Percentiles rank a stretch among this genome's conserved stretches.
Conservation (phyloP, 1,140 invertebrate species). For the Chelonus insularis region DNA sequence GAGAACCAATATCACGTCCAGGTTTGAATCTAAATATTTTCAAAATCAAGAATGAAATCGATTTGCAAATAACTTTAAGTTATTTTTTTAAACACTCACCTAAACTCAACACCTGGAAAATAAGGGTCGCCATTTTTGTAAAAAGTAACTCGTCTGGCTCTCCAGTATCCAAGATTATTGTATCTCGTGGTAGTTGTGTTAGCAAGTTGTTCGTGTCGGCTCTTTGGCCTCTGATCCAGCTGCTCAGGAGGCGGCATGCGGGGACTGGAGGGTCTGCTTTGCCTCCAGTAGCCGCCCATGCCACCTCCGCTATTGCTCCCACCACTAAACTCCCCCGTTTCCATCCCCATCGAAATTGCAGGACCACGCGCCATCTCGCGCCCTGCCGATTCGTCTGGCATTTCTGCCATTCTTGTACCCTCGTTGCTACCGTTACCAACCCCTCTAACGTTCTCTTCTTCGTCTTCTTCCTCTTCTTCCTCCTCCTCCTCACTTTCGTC, state of each 20-base stretch:
- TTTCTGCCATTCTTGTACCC: slow-evolving; percentile 23
- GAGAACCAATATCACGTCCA: slow-evolving; percentile 80
- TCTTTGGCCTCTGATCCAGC: slow-evolving; percentile 59
- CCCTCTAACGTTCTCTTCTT: slow-evolving; percentile 34
- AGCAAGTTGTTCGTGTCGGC: slow-evolving; percentile 53
- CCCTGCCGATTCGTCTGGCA: slow-evolving; percentile 36
- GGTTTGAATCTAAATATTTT: slow-evolving; percentile 70
- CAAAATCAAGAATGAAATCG: not conserved
- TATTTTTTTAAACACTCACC: no score
- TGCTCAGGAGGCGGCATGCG: slow-evolving; percentile 62
- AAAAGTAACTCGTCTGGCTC: slow-evolving; percentile 83
- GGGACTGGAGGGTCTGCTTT: slow-evolving; percentile 61
- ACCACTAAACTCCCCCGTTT: slow-evolving; percentile 50
- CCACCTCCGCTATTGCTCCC: slow-evolving; percentile 55
- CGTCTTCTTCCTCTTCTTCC: slow-evolving; percentile 38
- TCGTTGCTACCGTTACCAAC: slow-evolving; percentile 36
- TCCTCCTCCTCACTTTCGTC: slow-evolving; percentile 33
- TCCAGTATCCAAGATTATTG: slow-evolving; percentile 83
- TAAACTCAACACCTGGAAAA: slow-evolving; percentile 84
- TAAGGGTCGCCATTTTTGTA: slow-evolving; percentile 93
- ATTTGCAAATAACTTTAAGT: not conserved
- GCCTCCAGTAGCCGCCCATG: slow-evolving; percentile 64
- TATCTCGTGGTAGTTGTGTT: slow-evolving; percentile 63
- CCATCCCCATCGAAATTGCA: slow-evolving; percentile 33
- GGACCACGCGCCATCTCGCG: slow-evolving; percentile 38